A percentile compares a stretch with the other conserved stretches of the same genome.
These are phyloP conservation scores for Ranitomeya imitator DNA, from an alignment of 2,113 vertebrate genomes.

Conservation along the genomic window DNA sequence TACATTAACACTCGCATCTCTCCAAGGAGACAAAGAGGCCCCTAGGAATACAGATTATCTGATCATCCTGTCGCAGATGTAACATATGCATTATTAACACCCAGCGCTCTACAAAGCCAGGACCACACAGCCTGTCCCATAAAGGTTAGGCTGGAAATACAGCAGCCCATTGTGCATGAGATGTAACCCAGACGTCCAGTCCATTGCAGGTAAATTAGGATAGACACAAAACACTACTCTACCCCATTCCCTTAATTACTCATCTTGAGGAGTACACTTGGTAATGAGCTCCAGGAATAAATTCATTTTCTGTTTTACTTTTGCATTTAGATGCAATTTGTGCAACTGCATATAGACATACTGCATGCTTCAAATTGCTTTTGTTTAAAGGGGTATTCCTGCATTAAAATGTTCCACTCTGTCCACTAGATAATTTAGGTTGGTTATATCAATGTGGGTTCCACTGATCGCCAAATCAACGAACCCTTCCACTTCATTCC, in stretches of 20 bases:
- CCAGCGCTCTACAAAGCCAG: background rate
- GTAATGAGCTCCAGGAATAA: background rate
- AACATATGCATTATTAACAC: constrained; percentile 36
- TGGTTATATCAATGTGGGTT: too few relatives aligned
- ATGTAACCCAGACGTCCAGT: background rate
- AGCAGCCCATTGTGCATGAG: too few relatives aligned
- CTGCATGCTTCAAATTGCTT: too few relatives aligned
- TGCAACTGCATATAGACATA: background rate
- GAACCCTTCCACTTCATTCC: too few relatives aligned
- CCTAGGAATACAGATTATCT: constrained; percentile 21
- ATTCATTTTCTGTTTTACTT: background rate
- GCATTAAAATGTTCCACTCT: too few relatives aligned
- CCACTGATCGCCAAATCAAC: too few relatives aligned
- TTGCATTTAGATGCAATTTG: background rate
- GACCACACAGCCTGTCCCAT: background rate
- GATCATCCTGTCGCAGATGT: constrained; percentile 16
- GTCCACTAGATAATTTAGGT: too few relatives aligned
- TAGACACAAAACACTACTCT: background rate
- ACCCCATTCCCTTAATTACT: background rate
- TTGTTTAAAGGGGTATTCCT: too few relatives aligned
- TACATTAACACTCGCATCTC: constrained; percentile 13
- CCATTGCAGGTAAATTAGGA: background rate
- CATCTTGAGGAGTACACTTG: background rate
- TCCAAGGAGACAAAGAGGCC: constrained; percentile 16
- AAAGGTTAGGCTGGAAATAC: background rate